phyloP scores from a whole-genome alignment of 2,113 vertebrate genomes.

The Helogale parvula region DNA sequence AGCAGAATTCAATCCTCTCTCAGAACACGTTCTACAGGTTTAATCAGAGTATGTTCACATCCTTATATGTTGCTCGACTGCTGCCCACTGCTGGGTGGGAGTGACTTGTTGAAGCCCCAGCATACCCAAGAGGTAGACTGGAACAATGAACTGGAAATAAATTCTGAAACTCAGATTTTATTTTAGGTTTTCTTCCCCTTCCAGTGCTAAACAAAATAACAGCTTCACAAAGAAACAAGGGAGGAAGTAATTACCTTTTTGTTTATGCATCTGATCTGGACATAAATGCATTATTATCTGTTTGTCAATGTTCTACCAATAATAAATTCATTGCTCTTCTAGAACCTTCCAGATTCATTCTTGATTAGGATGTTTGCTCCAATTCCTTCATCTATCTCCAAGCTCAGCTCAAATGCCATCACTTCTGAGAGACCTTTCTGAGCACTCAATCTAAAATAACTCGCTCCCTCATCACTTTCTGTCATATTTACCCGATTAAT shows the following conservation, averaged over 20 bases:
- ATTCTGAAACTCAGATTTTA: constrained; percentile 4
- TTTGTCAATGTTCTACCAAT: not conserved
- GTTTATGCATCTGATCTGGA: not conserved
- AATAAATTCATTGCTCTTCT: not conserved
- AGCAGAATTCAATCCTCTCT: not conserved
- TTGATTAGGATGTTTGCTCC: not conserved
- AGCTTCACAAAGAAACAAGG: not conserved
- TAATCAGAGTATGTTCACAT: not conserved
- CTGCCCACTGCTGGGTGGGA: not conserved
- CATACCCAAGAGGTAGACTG: not conserved
- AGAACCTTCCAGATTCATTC: not conserved
- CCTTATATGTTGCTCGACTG: not conserved
- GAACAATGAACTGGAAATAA: not conserved
- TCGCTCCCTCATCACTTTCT: not conserved
- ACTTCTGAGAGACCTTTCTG: not conserved
- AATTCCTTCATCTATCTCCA: not conserved
- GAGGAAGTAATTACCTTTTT: not conserved
- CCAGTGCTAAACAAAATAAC: not conserved
- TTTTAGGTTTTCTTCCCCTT: not conserved
- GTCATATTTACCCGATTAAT: not conserved
- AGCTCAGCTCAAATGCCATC: not conserved
- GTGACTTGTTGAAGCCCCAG: not conserved
- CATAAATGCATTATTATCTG: not conserved
- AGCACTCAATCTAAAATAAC: not conserved
- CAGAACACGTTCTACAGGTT: not conserved